Percentiles rank a stretch among this genome's conserved stretches.
Evolutionary conservation across 2,888 invertebrate genomes (phyloP).

Genomic region (Branchipolynoe longqiensis): DNA sequence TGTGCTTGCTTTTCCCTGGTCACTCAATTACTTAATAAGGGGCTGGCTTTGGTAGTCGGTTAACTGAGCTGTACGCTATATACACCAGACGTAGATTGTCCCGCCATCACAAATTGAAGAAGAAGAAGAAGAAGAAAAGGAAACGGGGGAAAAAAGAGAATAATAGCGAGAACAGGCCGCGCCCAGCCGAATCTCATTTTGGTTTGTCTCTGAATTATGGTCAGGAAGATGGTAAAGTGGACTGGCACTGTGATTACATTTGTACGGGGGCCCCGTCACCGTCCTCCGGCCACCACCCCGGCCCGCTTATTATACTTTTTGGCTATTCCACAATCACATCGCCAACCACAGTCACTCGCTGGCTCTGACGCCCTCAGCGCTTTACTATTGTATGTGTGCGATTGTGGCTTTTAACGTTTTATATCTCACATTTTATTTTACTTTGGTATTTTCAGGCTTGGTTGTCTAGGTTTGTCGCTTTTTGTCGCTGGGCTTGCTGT

Average conservation of each 20-base stretch:
- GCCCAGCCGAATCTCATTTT: conserved; percentile 23
- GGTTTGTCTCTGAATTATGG: conserved; percentile 49
- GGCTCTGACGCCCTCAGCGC: no score
- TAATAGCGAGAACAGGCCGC: conserved; percentile 2
- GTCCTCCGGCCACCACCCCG: conserved; percentile 25
- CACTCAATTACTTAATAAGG: no score
- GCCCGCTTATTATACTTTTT: conserved; percentile 25
- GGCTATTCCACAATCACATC: conserved; percentile 27
- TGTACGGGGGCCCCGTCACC: neutral
- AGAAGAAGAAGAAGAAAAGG: no score
- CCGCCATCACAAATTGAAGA: neutral
- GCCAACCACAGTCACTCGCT: no score
- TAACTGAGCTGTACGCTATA: neutral
- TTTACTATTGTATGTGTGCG: no score
- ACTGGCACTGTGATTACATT: conserved; percentile 18
- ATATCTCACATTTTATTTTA: no score
- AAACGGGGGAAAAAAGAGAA: conserved; percentile 9
- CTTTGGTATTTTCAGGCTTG: no score
- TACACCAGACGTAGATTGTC: neutral
- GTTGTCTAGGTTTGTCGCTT: no score
- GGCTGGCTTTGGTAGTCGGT: no score
- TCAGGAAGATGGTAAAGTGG: conserved; percentile 29
- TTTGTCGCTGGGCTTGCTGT: no score
- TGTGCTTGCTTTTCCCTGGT: no score
- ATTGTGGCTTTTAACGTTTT: no score